These are phyloP conservation scores for Tragelaphus eurycerus DNA, from an alignment of 2,797 vertebrate species.

Conservation along the genomic window DNA sequence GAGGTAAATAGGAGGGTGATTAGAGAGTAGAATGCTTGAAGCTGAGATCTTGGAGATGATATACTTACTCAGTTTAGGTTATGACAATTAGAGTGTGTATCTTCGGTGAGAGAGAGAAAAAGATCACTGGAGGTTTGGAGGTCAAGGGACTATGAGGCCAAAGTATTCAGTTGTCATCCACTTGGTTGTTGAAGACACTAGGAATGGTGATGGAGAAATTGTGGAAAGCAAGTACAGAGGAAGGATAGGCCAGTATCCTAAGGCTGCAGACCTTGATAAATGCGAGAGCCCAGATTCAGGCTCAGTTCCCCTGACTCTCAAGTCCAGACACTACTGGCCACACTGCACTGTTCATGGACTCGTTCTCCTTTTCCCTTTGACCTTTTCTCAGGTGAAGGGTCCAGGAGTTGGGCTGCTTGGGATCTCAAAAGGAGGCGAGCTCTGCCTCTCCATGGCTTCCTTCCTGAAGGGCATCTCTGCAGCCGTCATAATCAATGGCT, in stretches of 20 bases:
- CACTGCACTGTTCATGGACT: background rate
- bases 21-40: background rate
- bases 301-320: background rate
- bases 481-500: constrained; percentile 85
- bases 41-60: background rate
- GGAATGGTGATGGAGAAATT: background rate
- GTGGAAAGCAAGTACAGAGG: background rate
- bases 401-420: constrained; percentile 90
- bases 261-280: background rate
- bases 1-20: background rate
- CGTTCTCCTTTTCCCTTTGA: constrained; percentile 9
- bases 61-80: background rate
- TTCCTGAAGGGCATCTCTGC: constrained; percentile 88
- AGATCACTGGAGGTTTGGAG: background rate
- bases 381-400: constrained; percentile 85
- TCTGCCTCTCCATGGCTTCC: constrained; percentile 89
- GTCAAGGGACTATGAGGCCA: background rate
- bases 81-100: background rate
- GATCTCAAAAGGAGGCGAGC: constrained; percentile 87
- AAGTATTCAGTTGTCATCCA: background rate
- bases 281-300: background rate
- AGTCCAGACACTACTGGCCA: background rate
- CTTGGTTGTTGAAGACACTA: background rate
- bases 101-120: background rate
- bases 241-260: background rate